A percentile compares a stretch with the other conserved stretches of the same genome.
Evolutionary conservation across 2,113 vertebrate genomes (phyloP).

Genomic region (Setophaga kirtlandii): DNA sequence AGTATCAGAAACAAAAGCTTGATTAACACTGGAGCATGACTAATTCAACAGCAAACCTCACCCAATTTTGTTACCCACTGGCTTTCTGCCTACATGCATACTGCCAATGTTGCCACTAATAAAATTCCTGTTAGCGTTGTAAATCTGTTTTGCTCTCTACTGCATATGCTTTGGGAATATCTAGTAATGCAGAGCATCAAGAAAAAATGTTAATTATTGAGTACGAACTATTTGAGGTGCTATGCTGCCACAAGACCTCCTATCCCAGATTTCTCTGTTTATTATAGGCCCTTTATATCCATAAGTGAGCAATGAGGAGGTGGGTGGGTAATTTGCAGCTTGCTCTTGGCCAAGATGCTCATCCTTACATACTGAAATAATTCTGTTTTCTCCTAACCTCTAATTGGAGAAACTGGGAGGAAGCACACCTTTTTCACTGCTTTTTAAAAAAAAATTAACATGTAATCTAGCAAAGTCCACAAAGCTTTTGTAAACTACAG

Average conservation of each 20-base stretch:
- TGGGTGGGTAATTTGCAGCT: conserved; percentile 42
- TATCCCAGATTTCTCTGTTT: conserved; percentile 22
- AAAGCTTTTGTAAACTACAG: background rate
- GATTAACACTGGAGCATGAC: background rate
- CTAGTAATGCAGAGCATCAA: conserved; percentile 49
- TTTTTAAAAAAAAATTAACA: background rate
- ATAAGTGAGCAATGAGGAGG: conserved; percentile 22
- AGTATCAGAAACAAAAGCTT: background rate
- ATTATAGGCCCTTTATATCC: conserved; percentile 30
- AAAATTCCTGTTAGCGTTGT: background rate
- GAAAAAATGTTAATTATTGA: conserved; percentile 50
- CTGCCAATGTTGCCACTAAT: conserved; percentile 2
- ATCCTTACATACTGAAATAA: conserved; percentile 13
- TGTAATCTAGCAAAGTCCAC: background rate
- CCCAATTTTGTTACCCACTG: background rate
- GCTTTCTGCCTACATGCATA: background rate
- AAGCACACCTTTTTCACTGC: background rate
- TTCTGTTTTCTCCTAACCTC: background rate
- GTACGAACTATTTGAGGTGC: conserved; percentile 14
- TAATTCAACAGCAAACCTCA: background rate
- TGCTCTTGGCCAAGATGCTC: conserved; percentile 35
- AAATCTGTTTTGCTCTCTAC: conserved; percentile 20
- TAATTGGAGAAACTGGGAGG: background rate
- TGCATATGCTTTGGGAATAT: conserved; percentile 34
- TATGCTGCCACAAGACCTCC: background rate